Conservation (phyloP, 2,797 vertebrate genomes). For the Furcifer pardalis region DNA sequence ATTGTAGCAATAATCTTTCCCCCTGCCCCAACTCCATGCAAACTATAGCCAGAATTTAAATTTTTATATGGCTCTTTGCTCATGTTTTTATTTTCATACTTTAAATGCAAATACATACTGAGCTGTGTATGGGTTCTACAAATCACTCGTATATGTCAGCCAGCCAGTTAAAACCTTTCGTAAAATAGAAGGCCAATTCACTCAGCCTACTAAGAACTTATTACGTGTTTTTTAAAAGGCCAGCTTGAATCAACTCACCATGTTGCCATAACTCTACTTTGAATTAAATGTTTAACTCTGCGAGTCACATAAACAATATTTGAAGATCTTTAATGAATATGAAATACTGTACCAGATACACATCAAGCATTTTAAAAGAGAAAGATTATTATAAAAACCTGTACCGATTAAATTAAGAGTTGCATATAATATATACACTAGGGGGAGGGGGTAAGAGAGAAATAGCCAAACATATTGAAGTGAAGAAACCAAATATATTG, state of each 20-base stretch:
- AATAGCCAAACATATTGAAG: not conserved
- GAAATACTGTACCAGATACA: not conserved
- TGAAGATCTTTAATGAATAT: not conserved
- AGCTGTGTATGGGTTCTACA: not conserved
- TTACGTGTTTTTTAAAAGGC: too few relatives aligned
- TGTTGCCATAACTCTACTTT: not conserved
- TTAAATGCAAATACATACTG: not conserved
- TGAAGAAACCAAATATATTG: not conserved
- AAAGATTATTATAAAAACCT: not conserved
- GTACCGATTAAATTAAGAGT: not conserved
- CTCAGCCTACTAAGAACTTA: not conserved
- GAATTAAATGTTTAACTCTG: not conserved
- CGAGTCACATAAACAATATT: not conserved
- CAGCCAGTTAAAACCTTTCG: not conserved
- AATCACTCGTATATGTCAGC: not conserved
- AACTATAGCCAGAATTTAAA: not conserved
- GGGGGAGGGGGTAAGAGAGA: not conserved
- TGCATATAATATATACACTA: not conserved
- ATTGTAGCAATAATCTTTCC: too few relatives aligned
- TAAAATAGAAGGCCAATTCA: not conserved
- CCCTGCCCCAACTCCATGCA: too few relatives aligned
- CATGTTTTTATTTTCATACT: not conserved
- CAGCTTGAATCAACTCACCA: not conserved
- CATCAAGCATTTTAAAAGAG: not conserved
- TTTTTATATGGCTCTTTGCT: not conserved